phyloP scores from a whole-genome alignment of 2,888 invertebrate species.

The Caenorhabditis imperialis region DNA sequence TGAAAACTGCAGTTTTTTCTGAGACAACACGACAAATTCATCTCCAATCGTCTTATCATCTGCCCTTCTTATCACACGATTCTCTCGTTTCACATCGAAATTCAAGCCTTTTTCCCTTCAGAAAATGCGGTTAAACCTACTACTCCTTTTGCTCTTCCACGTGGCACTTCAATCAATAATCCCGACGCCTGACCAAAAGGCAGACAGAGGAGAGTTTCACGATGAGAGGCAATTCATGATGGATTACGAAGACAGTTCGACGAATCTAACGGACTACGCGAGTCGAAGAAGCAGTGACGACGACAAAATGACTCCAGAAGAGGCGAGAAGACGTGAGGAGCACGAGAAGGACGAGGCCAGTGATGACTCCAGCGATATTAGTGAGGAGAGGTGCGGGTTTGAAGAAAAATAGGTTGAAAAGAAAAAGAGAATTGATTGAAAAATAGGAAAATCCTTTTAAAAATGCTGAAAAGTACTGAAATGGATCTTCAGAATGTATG shows the following conservation, averaged over 20 bases:
- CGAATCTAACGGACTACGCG: constrained; percentile 50
- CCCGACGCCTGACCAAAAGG: constrained; percentile 15
- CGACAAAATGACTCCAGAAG: constrained; percentile 42
- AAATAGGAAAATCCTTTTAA: constrained; percentile 4
- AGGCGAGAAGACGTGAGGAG: constrained; percentile 25
- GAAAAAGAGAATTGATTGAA: too few relatives aligned
- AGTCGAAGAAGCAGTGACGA: constrained; percentile 44
- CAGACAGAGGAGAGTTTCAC: constrained; percentile 45
- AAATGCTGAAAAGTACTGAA: not conserved
- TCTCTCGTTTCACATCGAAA: not conserved
- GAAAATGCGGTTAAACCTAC: constrained; percentile 40
- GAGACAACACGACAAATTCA: too few relatives aligned
- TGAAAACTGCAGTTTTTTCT: too few relatives aligned
- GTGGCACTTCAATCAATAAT: constrained; percentile 5
- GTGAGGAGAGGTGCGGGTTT: constrained; percentile 57
- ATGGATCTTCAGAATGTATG: constrained; percentile 28
- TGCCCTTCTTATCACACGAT: constrained; percentile 16
- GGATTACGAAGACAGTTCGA: constrained; percentile 51
- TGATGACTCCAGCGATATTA: constrained; percentile 56
- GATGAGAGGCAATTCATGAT: constrained; percentile 23
- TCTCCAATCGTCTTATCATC: constrained; percentile 7
- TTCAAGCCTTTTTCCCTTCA: constrained; percentile 2
- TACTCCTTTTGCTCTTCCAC: constrained; percentile 24
- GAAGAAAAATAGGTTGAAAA: not conserved
- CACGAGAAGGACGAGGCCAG: constrained; percentile 42